Evolutionary conservation across 2,888 invertebrate species (phyloP).

Genomic region (Ennomos fuscantarius): DNA sequence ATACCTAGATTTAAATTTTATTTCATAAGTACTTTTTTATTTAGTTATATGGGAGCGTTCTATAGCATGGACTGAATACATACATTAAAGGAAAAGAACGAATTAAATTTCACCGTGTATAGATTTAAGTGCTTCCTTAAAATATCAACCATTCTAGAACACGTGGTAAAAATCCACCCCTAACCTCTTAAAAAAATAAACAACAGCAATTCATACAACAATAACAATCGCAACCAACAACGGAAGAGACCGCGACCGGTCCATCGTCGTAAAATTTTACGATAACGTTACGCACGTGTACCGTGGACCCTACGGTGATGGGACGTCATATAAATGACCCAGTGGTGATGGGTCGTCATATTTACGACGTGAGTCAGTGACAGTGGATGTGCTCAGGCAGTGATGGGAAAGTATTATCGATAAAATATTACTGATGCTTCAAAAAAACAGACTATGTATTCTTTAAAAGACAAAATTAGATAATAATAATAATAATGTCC

Average conservation of each 20-base stretch:
- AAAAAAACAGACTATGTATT: too few species aligned
- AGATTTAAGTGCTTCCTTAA: too few species aligned
- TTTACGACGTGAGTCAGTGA: constrained; percentile 64
- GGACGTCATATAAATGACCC: constrained; percentile 69
- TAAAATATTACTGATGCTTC: neutral
- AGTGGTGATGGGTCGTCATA: constrained; percentile 49
- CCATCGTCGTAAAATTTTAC: constrained; percentile 79
- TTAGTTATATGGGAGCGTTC: too few species aligned
- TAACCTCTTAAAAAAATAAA: constrained; percentile 37
- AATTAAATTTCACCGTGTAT: too few species aligned
- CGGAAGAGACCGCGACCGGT: constrained; percentile 55
- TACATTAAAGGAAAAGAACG: too few species aligned
- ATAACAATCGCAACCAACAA: constrained; percentile 48
- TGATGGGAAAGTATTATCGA: constrained; percentile 19
- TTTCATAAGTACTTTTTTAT: too few species aligned
- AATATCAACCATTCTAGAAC: too few species aligned
- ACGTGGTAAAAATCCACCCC: neutral
- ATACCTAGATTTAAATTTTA: too few species aligned
- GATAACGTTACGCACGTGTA: constrained; percentile 75
- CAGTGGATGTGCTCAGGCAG: constrained; percentile 27
- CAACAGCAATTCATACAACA: constrained; percentile 46
- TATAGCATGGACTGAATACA: too few species aligned
- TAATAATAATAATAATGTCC: too few species aligned
- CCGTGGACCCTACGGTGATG: constrained; percentile 57
- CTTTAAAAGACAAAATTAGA: too few species aligned